Conservation (phyloP, 35 echinoderm and acorn worm species). For the Amphiura filiformis region DNA sequence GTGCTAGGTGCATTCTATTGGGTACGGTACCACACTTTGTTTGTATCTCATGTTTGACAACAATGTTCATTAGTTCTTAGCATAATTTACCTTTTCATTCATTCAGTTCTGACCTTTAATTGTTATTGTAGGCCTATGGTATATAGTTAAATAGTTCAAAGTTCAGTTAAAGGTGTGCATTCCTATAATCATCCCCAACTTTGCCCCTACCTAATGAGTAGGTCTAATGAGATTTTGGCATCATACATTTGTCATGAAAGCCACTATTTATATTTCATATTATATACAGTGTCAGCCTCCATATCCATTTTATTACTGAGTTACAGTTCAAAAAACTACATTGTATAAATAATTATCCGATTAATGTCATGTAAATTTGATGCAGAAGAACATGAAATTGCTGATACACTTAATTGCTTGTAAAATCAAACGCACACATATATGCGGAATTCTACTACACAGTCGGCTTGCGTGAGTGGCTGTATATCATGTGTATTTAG, state of each 20-base stretch:
- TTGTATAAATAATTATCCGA: neutral
- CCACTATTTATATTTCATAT: neutral
- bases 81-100: no score
- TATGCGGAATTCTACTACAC: neutral
- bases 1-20: no score
- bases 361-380: neutral
- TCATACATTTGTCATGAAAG: neutral
- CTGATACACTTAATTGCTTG: neutral
- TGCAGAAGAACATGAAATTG: neutral
- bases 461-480: neutral
- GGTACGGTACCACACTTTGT: no score
- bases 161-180: neutral
- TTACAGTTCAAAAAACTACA: neutral
- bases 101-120: no score
- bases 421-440: no score
- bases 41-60: no score
- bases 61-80: no score
- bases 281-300: no score
- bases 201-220: neutral
- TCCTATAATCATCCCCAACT: neutral
- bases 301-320: neutral
- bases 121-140: no score
- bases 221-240: neutral
- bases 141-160: neutral
- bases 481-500: neutral